Evolutionary conservation across 1,140 invertebrate genomes (phyloP).

Genomic region (Scaptomyza pallida): DNA sequence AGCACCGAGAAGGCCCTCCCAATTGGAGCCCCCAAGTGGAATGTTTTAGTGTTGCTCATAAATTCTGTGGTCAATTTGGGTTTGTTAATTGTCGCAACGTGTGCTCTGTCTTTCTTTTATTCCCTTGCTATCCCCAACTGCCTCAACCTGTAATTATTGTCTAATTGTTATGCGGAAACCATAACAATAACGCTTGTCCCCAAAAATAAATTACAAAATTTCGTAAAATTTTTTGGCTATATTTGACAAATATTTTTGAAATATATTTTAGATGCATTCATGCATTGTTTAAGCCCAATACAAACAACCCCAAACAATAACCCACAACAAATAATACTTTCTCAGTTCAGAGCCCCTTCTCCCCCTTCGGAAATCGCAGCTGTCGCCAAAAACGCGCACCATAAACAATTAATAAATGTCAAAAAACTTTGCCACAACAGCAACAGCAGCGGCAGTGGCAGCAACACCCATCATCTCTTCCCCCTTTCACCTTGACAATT

Average conservation of each 20-base stretch:
- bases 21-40: conserved; percentile 20
- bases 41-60: conserved; percentile 58
- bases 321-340: conserved; percentile 20
- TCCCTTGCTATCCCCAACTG: conserved; percentile 1
- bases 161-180: conserved; percentile 56
- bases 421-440: conserved; percentile 70
- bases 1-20: conserved; percentile 35
- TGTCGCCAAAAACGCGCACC: conserved; percentile 60
- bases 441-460: conserved; percentile 29
- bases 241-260: neutral
- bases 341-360: conserved; percentile 10
- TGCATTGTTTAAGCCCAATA: conserved; percentile 1
- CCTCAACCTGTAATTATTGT: conserved; percentile 54
- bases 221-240: neutral
- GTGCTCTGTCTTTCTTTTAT: conserved; percentile 29
- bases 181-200: conserved; percentile 15
- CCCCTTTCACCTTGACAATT: conserved; percentile 1
- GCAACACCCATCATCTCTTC: conserved; percentile 20
- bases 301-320: conserved; percentile 38
- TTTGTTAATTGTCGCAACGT: conserved; percentile 79
- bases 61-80: conserved; percentile 80
- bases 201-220: conserved; percentile 27
- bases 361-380: conserved; percentile 58
- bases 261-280: neutral
- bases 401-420: conserved; percentile 83